A percentile compares a stretch with the other conserved stretches of the same genome.
phyloP scores from a whole-genome alignment of 2,888 invertebrate genomes.

The Cephalotes varians region DNA sequence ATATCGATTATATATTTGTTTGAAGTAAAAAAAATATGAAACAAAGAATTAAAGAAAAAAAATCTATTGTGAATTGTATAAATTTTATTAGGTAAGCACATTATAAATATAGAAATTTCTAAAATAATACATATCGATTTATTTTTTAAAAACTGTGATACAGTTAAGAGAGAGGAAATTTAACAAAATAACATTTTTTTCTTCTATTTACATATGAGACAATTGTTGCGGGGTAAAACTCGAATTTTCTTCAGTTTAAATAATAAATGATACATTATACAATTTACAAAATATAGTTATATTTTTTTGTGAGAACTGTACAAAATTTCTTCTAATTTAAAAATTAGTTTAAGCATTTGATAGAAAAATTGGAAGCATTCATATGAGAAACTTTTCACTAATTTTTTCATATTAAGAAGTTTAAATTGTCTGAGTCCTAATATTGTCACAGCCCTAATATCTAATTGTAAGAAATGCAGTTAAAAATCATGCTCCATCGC shows the following conservation, averaged over 20 bases:
- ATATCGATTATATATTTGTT: neutral
- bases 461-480: constrained; percentile 14
- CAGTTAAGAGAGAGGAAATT: constrained; percentile 11
- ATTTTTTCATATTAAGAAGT: constrained; percentile 24
- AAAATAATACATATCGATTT: neutral
- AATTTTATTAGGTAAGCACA: neutral
- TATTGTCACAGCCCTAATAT: constrained; percentile 46
- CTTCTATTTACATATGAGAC: constrained; percentile 34
- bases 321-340: constrained; percentile 9
- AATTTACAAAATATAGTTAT: constrained; percentile 16
- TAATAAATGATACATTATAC: constrained; percentile 10
- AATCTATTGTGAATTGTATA: neutral
- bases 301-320: neutral
- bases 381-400: neutral
- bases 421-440: constrained; percentile 24
- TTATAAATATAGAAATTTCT: neutral
- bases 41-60: neutral
- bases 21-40: neutral
- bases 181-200: constrained; percentile 34
- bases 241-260: neutral
- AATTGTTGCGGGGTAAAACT: constrained; percentile 4
- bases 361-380: constrained; percentile 3
- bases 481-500: neutral
- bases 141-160: neutral
- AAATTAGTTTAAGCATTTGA: constrained; percentile 8